Conservation (phyloP, 2,797 vertebrate species). For the Enteromius mattozi region DNA sequence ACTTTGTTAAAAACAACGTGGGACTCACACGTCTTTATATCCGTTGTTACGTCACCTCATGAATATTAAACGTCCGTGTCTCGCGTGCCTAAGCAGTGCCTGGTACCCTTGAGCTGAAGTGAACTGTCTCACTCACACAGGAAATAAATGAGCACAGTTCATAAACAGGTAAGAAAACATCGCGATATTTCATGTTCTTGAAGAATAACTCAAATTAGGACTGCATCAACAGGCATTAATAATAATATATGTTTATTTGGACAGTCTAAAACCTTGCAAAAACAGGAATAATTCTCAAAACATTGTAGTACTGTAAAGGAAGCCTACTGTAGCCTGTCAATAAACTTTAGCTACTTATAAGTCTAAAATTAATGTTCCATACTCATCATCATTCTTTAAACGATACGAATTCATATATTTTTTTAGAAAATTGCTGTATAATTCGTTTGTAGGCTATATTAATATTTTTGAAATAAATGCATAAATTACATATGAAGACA, state of each 20-base stretch:
- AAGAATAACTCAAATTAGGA: background rate
- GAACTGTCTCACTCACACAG: background rate
- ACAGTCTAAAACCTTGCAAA: background rate
- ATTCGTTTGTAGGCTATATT: background rate
- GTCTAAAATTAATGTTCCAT: background rate
- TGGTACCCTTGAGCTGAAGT: constrained; percentile 49
- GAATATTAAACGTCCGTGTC: constrained; percentile 45
- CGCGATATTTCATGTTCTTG: background rate
- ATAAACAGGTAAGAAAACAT: constrained; percentile 31
- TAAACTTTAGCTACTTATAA: background rate
- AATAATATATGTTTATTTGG: background rate
- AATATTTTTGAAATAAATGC: background rate
- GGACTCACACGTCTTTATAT: background rate
- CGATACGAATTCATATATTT: background rate
- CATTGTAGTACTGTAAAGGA: background rate
- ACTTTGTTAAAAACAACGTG: background rate
- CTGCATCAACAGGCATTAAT: background rate
- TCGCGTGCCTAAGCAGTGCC: constrained; percentile 64
- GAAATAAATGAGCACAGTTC: background rate
- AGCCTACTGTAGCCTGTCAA: background rate
- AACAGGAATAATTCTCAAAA: background rate
- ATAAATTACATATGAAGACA: background rate
- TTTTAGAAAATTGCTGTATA: background rate
- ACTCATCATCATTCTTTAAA: background rate
- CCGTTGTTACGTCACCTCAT: constrained; percentile 53